These are phyloP conservation scores for Drosophila meridionalis DNA, from an alignment of 2,888 invertebrate species.

Conservation along the genomic window DNA sequence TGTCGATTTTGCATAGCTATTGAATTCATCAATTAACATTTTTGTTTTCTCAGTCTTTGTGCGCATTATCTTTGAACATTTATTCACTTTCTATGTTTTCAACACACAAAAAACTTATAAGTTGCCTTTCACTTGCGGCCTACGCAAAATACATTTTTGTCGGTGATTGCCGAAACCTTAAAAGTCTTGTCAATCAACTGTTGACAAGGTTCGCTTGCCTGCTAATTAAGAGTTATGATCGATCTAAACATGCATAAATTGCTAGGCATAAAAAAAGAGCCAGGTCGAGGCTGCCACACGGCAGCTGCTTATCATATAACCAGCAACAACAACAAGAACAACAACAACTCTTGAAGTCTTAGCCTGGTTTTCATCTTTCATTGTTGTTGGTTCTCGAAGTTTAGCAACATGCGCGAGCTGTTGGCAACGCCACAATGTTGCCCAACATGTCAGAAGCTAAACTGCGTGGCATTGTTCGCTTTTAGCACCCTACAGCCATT, in stretches of 20 bases:
- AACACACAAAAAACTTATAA: conserved; percentile 20
- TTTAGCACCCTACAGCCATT: conserved; percentile 75
- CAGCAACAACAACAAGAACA: not conserved
- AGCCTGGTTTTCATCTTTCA: not conserved
- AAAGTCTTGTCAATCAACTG: conserved; percentile 81
- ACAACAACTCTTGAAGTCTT: not conserved
- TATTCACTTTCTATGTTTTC: conserved; percentile 36
- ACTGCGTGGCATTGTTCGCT: conserved; percentile 64
- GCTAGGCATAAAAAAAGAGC: conserved; percentile 41
- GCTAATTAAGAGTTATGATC: conserved; percentile 82
- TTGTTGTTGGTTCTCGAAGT: conserved; percentile 18
- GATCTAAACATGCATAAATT: conserved; percentile 74
- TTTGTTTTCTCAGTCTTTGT: conserved; percentile 1
- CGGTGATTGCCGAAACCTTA: conserved; percentile 65
- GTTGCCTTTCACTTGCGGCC: conserved; percentile 74
- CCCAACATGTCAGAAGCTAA: conserved; percentile 75
- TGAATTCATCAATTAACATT: conserved; percentile 10
- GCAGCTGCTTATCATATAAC: conserved; percentile 51
- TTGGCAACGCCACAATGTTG: conserved; percentile 63
- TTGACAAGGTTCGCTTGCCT: conserved; percentile 73
- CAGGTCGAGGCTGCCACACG: conserved; percentile 48
- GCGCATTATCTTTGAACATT: conserved; percentile 9
- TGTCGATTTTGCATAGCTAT: not conserved
- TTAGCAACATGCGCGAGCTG: conserved; percentile 55
- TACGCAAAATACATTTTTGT: conserved; percentile 57